Evolutionary conservation across 2,113 vertebrate species (phyloP).

Genomic region (Nansenia antarctica): DNA sequence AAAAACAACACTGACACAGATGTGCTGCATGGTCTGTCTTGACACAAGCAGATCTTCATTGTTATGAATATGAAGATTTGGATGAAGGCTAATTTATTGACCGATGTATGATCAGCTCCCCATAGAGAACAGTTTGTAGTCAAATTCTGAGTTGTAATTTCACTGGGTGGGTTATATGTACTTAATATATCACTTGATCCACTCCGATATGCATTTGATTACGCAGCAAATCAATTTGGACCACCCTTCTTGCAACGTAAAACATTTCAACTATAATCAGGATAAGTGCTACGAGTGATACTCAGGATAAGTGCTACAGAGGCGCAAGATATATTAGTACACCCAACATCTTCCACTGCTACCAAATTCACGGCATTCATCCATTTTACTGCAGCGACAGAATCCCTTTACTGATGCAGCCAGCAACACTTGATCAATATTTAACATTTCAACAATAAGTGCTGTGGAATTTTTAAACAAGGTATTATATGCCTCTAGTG

Average conservation of each 20-base stretch:
- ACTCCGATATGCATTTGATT: too few species aligned
- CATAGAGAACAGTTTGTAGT: too few species aligned
- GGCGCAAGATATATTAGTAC: too few species aligned
- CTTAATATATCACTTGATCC: too few species aligned
- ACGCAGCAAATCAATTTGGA: too few species aligned
- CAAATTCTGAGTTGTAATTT: too few species aligned
- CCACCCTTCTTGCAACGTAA: too few species aligned
- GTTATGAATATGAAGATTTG: not conserved
- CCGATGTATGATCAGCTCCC: too few species aligned
- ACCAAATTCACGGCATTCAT: not conserved
- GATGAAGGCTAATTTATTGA: too few species aligned
- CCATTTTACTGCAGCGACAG: constrained; percentile 7
- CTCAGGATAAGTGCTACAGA: not conserved
- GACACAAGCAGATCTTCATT: not conserved
- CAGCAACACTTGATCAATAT: constrained; percentile 9
- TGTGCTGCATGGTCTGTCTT: not conserved
- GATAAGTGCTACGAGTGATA: too few species aligned
- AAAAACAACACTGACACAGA: not conserved
- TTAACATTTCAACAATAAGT: constrained; percentile 7
- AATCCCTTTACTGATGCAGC: constrained; percentile 4
- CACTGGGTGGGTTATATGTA: too few species aligned
- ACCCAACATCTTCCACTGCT: not conserved
- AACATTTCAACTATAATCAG: too few species aligned
- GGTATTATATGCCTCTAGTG: not conserved
- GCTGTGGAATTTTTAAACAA: not conserved